These are phyloP conservation scores for Ochropleura plecta DNA, from an alignment of 2,888 invertebrate species.

Conservation along the genomic window DNA sequence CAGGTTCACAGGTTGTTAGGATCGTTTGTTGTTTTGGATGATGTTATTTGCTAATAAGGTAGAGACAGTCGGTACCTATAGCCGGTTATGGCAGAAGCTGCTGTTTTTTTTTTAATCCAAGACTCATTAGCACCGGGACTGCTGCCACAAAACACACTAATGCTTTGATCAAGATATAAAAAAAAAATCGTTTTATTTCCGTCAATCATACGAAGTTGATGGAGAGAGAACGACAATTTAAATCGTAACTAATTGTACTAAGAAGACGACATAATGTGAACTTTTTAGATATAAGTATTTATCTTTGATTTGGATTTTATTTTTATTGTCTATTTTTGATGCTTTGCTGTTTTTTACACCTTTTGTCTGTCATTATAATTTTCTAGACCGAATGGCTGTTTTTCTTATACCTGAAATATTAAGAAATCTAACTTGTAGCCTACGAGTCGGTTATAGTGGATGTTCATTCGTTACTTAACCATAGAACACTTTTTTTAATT, in stretches of 20 bases:
- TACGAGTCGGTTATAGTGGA: too few relatives aligned
- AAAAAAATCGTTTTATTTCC: not conserved
- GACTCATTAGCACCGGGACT: not conserved
- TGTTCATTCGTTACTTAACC: not conserved
- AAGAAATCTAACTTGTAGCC: too few relatives aligned
- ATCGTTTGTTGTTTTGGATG: constrained; percentile 26
- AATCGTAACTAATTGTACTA: not conserved
- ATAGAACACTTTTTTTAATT: not conserved
- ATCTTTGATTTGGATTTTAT: too few relatives aligned
- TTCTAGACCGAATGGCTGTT: too few relatives aligned
- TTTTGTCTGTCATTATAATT: too few relatives aligned
- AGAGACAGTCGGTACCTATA: not conserved
- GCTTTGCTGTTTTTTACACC: too few relatives aligned
- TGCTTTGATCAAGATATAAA: not conserved
- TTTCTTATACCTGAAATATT: too few relatives aligned
- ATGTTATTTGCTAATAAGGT: constrained; percentile 17
- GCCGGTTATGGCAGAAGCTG: not conserved
- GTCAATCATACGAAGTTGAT: not conserved
- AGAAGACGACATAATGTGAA: too few relatives aligned
- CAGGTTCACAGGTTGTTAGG: constrained; percentile 41
- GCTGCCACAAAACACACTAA: not conserved
- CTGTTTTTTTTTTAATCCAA: not conserved
- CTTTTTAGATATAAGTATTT: too few relatives aligned
- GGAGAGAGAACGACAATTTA: not conserved
- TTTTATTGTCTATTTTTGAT: too few relatives aligned